Base-by-base conservation (phyloP, 2,888 invertebrate species). In the Acrocera orbiculus region DNA sequence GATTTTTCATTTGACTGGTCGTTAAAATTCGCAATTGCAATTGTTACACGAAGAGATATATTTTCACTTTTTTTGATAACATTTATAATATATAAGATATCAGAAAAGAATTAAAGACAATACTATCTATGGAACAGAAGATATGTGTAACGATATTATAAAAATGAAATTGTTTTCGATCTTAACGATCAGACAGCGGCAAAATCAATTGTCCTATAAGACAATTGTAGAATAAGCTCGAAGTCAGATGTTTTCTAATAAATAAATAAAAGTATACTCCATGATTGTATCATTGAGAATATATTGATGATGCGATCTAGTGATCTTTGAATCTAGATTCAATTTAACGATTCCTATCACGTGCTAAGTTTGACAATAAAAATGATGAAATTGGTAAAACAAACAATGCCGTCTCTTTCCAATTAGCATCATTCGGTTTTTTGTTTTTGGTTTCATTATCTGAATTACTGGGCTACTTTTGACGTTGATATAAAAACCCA, bases 331-430 rank as follows among this genome's bases (percentile, higher is more conserved):
- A n/a, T n/a, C n/a, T n/a, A n/a, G n/a, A n/a, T n/a, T n/a, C n/a
- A 6, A 19, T 25, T 40, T 37, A 38, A 35, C 35, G 36, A 44
- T 43, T 40, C 40, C 33, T 42, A 42, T 43, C 43, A 42, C 43
- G 44, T 40, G 44, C 43, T 40, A 44, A 41, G 37, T 44, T 45
- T 41, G 40, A 43, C 38, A 45, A 43, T 42, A 40, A 44, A 44
- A 40, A 43, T 46, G 42, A 45, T 43, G 40, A 41, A 41, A 41
- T 41, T 30, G 41, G 41, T 34, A 41, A 34, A 32, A 41, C 39
- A 41, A 36, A 38, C 36, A 37, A 32, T 25, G 32, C 39, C 41
- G 38, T 40, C 38, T 36, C 35, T 36, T 34, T 39, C 39, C 39
- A 41, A 41, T 39, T 39, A 39, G 38, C 36, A 41, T 37, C 36